Percentiles rank a stretch among this genome's conserved stretches.
Evolutionary conservation across 2,888 invertebrate species (phyloP).

Genomic region (Drosophila subquinaria): DNA sequence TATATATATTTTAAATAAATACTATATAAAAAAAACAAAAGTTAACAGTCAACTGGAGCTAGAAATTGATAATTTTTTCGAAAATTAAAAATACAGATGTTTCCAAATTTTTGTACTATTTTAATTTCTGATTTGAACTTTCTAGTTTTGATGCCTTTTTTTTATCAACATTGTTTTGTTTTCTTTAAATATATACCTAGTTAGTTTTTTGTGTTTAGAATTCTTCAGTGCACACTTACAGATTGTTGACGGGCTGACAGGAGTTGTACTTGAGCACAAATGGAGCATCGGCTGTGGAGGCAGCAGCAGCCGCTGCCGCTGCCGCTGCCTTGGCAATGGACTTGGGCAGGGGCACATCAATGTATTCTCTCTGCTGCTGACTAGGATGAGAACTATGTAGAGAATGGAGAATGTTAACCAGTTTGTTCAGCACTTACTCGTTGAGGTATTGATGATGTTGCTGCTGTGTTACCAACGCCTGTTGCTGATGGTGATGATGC

Average conservation of each 20-base stretch:
- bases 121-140: no score
- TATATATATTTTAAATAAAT: no score
- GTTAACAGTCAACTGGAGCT: no score
- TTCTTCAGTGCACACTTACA: slow-evolving; percentile 55
- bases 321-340: slow-evolving; percentile 83
- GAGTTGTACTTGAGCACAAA: slow-evolving; percentile 84
- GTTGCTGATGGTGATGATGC: slow-evolving; percentile 75
- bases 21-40: no score
- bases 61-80: no score
- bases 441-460: slow-evolving; percentile 74
- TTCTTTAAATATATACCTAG: no score
- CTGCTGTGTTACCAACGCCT: slow-evolving; percentile 71
- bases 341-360: slow-evolving; percentile 86
- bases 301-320: slow-evolving; percentile 68
- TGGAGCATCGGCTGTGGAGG: slow-evolving; percentile 63
- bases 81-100: no score
- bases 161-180: no score
- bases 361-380: slow-evolving; percentile 84
- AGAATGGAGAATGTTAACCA: not conserved
- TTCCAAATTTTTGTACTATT: no score
- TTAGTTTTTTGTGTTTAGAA: no score
- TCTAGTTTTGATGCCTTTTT: no score
- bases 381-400: not conserved
- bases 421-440: slow-evolving; percentile 59
- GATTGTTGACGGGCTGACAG: slow-evolving; percentile 82